A percentile compares a stretch with the other conserved stretches of the same genome.
Conservation (phyloP, 2,888 invertebrate species). For the Amaurobius ferox region DNA sequence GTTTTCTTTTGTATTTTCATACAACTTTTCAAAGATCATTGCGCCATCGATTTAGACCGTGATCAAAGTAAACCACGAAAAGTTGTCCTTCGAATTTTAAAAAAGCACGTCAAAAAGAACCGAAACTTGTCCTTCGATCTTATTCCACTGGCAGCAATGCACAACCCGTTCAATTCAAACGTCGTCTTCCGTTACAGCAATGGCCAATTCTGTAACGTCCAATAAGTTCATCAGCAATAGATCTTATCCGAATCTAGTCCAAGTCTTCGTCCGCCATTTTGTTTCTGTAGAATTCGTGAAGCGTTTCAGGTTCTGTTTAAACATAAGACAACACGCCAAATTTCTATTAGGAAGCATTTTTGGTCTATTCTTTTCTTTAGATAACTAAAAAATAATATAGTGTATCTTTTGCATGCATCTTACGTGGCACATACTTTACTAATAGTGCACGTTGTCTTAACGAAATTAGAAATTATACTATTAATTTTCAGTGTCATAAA, state of each 20-base stretch:
- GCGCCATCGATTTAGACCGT: slow-evolving; percentile 22
- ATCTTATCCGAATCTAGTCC: not conserved
- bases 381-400: too few relatives aligned
- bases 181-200: slow-evolving; percentile 27
- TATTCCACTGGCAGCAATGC: slow-evolving; percentile 18
- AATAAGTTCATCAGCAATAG: not conserved
- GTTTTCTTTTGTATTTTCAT: too few relatives aligned
- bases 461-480: too few relatives aligned
- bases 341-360: too few relatives aligned
- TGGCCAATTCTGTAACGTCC: not conserved
- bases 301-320: too few relatives aligned
- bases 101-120: slow-evolving; percentile 27
- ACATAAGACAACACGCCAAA: too few relatives aligned
- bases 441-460: too few relatives aligned
- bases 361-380: too few relatives aligned
- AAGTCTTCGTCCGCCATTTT: not conserved
- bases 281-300: too few relatives aligned
- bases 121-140: slow-evolving; percentile 9
- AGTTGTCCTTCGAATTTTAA: slow-evolving; percentile 24
- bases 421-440: too few relatives aligned
- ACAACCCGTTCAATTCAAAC: slow-evolving; percentile 49
- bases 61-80: slow-evolving; percentile 31
- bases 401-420: too few relatives aligned
- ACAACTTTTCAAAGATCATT: not conserved
- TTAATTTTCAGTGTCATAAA: too few relatives aligned